Conservation (phyloP, 2,113 vertebrate species). For the Cranoglanis bouderius region DNA sequence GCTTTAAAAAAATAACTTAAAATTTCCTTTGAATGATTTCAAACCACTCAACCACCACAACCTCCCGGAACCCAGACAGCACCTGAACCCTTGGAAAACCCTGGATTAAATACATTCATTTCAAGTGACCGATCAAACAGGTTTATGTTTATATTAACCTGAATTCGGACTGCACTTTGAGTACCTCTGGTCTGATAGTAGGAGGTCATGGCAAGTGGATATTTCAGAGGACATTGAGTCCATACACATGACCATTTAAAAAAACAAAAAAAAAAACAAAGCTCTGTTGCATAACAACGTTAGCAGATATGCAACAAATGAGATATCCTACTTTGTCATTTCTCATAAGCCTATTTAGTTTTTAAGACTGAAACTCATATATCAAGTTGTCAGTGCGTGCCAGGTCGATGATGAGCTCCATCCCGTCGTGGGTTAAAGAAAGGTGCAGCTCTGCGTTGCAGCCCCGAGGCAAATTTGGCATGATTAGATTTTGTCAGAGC, state of each 20-base stretch:
- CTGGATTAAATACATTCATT: background rate
- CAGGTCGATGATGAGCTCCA: background rate
- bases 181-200: background rate
- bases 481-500: background rate
- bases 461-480: background rate
- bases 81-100: too few species aligned
- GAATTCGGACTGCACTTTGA: background rate
- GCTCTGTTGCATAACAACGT: background rate
- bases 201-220: background rate
- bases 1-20: too few species aligned
- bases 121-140: background rate
- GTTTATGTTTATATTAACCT: background rate
- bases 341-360: background rate
- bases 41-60: too few species aligned
- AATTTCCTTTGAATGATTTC: too few species aligned
- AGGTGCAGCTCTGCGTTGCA: background rate
- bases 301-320: background rate
- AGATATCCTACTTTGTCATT: background rate
- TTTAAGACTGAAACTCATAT: background rate
- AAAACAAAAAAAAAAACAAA: too few species aligned
- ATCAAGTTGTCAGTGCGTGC: background rate
- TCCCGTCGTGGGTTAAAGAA: background rate
- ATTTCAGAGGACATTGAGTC: background rate
- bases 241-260: background rate
- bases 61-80: too few species aligned